These are phyloP conservation scores for Hozukius guyotensis DNA, from an alignment of 2,797 vertebrate species.

Conservation along the genomic window DNA sequence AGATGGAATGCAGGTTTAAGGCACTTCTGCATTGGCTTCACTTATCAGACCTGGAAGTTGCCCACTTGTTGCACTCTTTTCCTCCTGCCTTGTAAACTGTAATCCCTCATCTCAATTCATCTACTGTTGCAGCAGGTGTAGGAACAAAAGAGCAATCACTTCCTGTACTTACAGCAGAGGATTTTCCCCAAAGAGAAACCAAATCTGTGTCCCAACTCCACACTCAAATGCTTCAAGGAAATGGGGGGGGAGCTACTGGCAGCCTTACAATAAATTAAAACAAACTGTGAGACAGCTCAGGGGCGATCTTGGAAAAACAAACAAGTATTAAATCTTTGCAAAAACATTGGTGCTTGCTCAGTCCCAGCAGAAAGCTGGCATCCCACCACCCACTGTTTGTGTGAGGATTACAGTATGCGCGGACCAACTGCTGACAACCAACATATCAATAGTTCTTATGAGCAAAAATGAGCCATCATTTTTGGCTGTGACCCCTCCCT, in stretches of 20 bases:
- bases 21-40: neutral
- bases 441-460: neutral
- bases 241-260: neutral
- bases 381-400: neutral
- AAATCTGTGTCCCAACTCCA: neutral
- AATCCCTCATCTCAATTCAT: neutral
- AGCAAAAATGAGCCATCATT: neutral
- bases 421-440: conserved; percentile 14
- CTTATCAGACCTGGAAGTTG: neutral
- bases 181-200: neutral
- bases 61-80: neutral
- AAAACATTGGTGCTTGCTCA: neutral
- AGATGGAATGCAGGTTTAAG: neutral
- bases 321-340: neutral
- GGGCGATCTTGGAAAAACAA: neutral
- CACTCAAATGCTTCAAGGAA: neutral
- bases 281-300: neutral
- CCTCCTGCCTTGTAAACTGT: neutral
- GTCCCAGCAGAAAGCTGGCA: neutral
- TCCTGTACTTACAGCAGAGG: neutral
- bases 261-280: neutral
- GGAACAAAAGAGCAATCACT: neutral
- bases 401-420: neutral
- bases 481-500: neutral
- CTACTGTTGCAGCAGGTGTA: neutral